phyloP scores from a whole-genome alignment of 2,797 vertebrate genomes.

The Poecilia velifera region DNA sequence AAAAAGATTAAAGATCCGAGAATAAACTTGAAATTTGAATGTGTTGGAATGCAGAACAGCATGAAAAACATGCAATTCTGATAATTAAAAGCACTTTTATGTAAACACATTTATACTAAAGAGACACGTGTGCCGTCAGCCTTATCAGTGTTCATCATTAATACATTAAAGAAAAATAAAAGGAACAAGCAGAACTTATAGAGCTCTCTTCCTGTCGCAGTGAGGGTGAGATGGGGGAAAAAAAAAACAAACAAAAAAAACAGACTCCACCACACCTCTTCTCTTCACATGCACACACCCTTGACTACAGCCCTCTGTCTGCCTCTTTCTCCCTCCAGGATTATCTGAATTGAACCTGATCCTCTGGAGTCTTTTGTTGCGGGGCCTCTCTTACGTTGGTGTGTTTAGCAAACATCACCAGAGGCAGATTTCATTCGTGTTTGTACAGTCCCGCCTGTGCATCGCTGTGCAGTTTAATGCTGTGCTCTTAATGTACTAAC shows the following conservation, averaged over 20 bases:
- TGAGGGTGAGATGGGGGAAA: slow-evolving; percentile 60
- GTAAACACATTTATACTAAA: not conserved
- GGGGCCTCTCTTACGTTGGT: slow-evolving; percentile 47
- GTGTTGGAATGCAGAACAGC: not conserved
- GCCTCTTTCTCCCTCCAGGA: slow-evolving; percentile 66
- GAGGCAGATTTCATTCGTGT: slow-evolving; percentile 64
- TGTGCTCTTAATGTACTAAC: slow-evolving; percentile 15
- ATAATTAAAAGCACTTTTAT: not conserved
- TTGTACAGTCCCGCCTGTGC: slow-evolving; percentile 56
- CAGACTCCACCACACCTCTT: slow-evolving; percentile 58
- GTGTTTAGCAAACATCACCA: slow-evolving; percentile 74
- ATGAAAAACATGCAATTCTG: not conserved
- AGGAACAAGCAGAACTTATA: slow-evolving; percentile 4
- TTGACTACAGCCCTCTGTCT: slow-evolving; percentile 44
- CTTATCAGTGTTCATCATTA: slow-evolving; percentile 29
- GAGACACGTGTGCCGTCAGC: not conserved
- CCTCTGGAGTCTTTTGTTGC: slow-evolving; percentile 72
- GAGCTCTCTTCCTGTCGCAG: slow-evolving; percentile 46
- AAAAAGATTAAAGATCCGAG: not conserved
- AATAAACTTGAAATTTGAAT: too few species aligned
- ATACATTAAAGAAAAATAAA: not conserved
- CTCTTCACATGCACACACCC: slow-evolving; percentile 51
- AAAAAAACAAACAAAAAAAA: slow-evolving; percentile 36
- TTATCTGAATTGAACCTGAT: slow-evolving; percentile 79
- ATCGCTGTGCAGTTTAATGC: slow-evolving; percentile 16